phyloP scores from a whole-genome alignment of 2,113 vertebrate genomes.

The Ciconia boyciana region DNA sequence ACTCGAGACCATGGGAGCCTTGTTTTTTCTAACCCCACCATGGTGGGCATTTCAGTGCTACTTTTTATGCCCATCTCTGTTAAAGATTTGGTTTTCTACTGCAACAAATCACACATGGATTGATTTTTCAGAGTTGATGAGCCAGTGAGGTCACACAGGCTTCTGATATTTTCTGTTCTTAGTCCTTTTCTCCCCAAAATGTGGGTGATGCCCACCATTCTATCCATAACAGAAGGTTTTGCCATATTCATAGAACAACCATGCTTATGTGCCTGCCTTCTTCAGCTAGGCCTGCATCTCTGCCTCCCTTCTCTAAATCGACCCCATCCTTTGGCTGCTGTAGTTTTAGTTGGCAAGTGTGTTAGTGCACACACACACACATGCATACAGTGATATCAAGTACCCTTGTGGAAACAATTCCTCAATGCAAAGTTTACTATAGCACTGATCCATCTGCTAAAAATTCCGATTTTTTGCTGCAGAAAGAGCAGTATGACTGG shows the following conservation, averaged over 20 bases:
- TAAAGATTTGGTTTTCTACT: not conserved
- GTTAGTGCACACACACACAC: not conserved
- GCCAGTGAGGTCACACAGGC: not conserved
- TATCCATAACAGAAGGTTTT: not conserved
- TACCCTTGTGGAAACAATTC: not conserved
- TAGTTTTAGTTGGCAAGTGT: not conserved
- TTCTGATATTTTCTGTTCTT: not conserved
- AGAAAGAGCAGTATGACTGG: not conserved
- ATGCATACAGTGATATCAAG: too few species aligned
- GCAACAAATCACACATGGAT: not conserved
- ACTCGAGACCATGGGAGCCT: not conserved
- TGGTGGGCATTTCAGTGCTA: not conserved
- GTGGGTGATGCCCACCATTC: not conserved
- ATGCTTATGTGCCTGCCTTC: fast-evolving
- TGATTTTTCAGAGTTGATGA: not conserved
- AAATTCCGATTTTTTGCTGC: not conserved
- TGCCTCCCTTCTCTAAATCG: not conserved
- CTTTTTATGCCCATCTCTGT: not conserved
- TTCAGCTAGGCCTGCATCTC: not conserved
- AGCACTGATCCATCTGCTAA: not conserved
- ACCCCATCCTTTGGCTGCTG: not conserved
- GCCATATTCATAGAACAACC: not conserved
- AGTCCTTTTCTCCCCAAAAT: not conserved
- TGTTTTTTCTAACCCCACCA: not conserved
- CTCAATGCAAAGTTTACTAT: not conserved